Percentiles rank a stretch among this genome's conserved stretches.
phyloP scores from a whole-genome alignment of 2,797 vertebrate genomes.

The Acropternis orthonyx region DNA sequence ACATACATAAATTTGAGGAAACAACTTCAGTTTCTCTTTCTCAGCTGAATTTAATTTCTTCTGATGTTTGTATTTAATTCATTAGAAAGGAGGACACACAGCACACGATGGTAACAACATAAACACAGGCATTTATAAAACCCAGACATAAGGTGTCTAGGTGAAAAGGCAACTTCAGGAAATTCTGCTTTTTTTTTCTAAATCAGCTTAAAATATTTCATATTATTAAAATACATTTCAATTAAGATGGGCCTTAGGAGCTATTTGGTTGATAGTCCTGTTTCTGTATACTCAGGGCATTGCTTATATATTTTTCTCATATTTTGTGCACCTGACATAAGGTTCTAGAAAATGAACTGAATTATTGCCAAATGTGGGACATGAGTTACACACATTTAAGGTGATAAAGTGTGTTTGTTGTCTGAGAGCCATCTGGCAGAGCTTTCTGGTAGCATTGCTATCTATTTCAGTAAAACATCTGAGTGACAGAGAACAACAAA shows the following conservation, averaged over 20 bases:
- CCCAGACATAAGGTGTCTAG: background rate
- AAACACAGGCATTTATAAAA: conserved; percentile 27
- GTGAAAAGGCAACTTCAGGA: conserved; percentile 12
- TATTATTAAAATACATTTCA: background rate
- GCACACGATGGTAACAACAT: background rate
- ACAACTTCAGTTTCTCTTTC: background rate
- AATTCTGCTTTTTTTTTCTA: background rate
- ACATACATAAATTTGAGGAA: background rate
- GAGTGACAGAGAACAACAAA: background rate
- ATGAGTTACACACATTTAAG: background rate
- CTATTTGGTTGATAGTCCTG: background rate
- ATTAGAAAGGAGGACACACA: background rate
- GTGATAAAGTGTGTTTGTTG: background rate
- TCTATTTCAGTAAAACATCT: background rate
- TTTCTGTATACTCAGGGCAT: background rate
- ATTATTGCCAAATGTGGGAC: background rate
- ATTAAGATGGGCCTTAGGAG: background rate
- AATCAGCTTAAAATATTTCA: background rate
- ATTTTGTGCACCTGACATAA: background rate
- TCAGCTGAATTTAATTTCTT: conserved; percentile 6
- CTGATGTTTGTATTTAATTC: conserved; percentile 34
- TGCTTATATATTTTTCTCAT: background rate
- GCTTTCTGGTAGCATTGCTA: background rate
- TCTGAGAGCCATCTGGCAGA: background rate
- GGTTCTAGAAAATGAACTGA: background rate